Evolutionary conservation across 2,888 invertebrate genomes (phyloP), one percentile per base, ranked within the genome.

Genomic region (Germaria angustata): DNA sequence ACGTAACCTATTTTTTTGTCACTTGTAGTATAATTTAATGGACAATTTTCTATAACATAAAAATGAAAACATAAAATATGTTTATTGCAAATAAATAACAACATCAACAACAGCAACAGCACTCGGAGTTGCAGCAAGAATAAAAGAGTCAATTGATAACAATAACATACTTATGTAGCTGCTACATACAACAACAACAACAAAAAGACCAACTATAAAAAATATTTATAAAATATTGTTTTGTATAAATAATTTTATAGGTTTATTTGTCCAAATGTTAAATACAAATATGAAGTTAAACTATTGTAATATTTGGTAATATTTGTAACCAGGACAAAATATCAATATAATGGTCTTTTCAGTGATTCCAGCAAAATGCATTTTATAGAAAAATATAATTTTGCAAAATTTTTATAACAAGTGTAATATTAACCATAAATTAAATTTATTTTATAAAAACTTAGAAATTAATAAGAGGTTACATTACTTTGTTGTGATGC

Each of bases 61-160:
- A 53, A 61, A 78, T 69, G 57, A 63, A 69, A 63, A 78, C 46
- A 78, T 78, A 78, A 78, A 71, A 78, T 78, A 78, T 63, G 32
- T 61, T 69, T 78, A 78, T 78, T 63, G 69, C 63, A 53, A 69
- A 53, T 34, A 77, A 75, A 73, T 61, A 53, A 41, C 34, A 75
- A 28, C 39, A 55, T 22, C n/a, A 75, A 20, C 39, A 36, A 46
- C n/a, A n/a, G n/a, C n/a, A n/a, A n/a, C 15, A 63, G 22, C 13
- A 71, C 36, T 22, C 2, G 20, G 49, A 61, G n/a, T 28, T 32
- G 20, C 15, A 53, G 51, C 17, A 63, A 20, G 41, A 73, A 39
- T 41, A 73, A 53, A 41, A 77, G 41, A 51, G 8, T 61, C 51
- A 78, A 78, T 78, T 71, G 69, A 71, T 55, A 63, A 13, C 41